Percentiles rank a stretch among this genome's conserved stretches.
These are phyloP conservation scores for Ochlodes sylvanus DNA, from an alignment of 2,888 invertebrate species.

Conservation along the genomic window DNA sequence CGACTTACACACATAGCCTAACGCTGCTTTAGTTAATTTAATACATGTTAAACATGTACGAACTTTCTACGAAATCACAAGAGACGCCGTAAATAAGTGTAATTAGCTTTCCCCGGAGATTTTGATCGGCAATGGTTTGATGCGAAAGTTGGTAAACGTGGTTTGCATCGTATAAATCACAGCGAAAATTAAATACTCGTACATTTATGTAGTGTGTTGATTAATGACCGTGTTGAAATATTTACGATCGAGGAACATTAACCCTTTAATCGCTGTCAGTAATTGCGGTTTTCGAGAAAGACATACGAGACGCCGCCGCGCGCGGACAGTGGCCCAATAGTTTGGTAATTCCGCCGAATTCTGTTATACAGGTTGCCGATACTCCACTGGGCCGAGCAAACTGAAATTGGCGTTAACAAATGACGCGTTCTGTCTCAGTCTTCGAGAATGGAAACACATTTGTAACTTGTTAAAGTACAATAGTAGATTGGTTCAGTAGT, in stretches of 20 bases:
- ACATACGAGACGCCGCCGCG: neutral
- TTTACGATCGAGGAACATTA: neutral
- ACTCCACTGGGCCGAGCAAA: no score
- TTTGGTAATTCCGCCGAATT: neutral
- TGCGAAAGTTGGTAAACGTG: slow-evolving; percentile 3
- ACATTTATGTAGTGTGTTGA: neutral
- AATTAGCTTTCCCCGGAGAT: neutral
- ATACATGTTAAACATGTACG: neutral
- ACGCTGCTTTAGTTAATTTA: neutral
- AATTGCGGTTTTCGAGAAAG: neutral
- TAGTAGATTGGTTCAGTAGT: no score
- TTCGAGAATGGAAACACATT: no score
- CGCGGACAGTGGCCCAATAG: neutral
- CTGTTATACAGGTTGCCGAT: neutral
- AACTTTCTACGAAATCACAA: slow-evolving; percentile 1
- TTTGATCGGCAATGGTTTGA: neutral
- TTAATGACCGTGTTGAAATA: slow-evolving; percentile 8
- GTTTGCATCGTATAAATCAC: neutral
- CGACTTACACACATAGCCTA: no score
- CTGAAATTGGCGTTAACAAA: no score
- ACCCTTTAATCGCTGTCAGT: slow-evolving; percentile 3
- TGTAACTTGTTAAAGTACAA: no score
- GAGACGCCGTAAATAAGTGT: neutral
- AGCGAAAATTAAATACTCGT: no score
- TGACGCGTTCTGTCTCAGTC: no score